A percentile compares a stretch with the other conserved stretches of the same genome.
Evolutionary conservation across 2,797 vertebrate genomes (phyloP).

Genomic region (Salarias fasciatus): DNA sequence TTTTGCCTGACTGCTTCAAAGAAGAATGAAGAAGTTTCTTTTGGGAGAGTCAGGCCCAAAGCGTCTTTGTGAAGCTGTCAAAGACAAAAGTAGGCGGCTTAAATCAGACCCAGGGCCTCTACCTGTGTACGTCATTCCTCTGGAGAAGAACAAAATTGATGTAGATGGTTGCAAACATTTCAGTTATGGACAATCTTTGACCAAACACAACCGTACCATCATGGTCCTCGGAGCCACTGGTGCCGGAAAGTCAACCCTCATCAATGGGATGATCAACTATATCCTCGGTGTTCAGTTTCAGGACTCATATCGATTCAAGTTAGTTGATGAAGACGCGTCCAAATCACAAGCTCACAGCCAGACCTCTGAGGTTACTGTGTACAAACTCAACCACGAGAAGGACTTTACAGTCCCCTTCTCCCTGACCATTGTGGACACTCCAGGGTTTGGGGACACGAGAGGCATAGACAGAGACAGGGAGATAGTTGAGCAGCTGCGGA

Average conservation of each 20-base stretch:
- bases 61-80: rapidly evolving
- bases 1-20: no score
- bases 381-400: slow-evolving; percentile 49
- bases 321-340: slow-evolving; percentile 42
- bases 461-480: slow-evolving; percentile 8
- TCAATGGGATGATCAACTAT: slow-evolving; percentile 66
- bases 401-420: slow-evolving; percentile 42
- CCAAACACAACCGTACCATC: slow-evolving; percentile 40
- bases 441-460: slow-evolving; percentile 20
- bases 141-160: slow-evolving; percentile 22
- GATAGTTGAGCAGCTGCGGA: background rate
- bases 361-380: slow-evolving; percentile 53
- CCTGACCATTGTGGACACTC: slow-evolving; percentile 38
- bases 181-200: slow-evolving; percentile 10
- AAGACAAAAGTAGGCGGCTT: background rate
- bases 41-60: background rate
- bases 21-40: background rate
- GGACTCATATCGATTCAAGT: slow-evolving; percentile 42
- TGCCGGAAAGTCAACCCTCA: slow-evolving; percentile 40
- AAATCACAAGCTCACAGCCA: slow-evolving; percentile 52
- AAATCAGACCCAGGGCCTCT: background rate
- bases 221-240: slow-evolving; percentile 50
- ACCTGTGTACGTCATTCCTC: slow-evolving; percentile 29
- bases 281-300: slow-evolving; percentile 63
- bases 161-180: slow-evolving; percentile 9